phyloP scores from a whole-genome alignment of 2,113 vertebrate genomes.

The Spheniscus mendiculus region DNA sequence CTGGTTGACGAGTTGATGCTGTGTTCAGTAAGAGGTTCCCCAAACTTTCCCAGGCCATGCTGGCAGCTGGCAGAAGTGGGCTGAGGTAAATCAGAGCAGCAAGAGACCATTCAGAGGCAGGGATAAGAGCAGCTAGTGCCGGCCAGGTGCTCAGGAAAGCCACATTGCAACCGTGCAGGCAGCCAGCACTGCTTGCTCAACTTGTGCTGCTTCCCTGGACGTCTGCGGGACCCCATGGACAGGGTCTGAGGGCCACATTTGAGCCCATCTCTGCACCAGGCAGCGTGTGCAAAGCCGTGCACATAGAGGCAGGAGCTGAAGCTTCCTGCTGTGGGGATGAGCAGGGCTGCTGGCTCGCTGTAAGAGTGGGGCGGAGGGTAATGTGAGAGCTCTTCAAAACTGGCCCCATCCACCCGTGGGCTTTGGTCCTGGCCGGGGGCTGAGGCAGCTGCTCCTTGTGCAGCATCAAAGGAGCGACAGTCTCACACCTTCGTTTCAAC shows the following conservation, averaged over 20 bases:
- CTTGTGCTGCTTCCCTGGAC: not conserved
- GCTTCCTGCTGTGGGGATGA: not conserved
- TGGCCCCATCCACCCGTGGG: not conserved
- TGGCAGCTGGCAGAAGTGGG: not conserved
- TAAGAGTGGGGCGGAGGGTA: not conserved
- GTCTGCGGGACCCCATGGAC: fast-evolving
- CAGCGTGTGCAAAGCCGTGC: not conserved
- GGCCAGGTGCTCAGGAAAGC: not conserved
- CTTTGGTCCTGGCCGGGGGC: not conserved
- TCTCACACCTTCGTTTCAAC: not conserved
- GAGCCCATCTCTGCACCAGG: not conserved
- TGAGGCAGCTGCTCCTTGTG: not conserved
- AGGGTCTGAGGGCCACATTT: not conserved
- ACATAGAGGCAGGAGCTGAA: not conserved
- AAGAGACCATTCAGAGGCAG: not conserved
- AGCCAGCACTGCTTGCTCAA: not conserved
- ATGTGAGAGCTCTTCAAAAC: not conserved
- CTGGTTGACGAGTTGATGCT: not conserved
- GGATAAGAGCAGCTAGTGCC: not conserved
- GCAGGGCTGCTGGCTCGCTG: fast-evolving
- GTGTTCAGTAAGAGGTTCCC: not conserved
- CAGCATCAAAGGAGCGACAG: not conserved
- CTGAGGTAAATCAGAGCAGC: not conserved
- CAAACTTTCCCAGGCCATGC: not conserved
- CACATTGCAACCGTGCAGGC: fast-evolving